These are phyloP conservation scores for Hyphantria cunea DNA, from an alignment of 1,140 invertebrate genomes.

Conservation along the genomic window DNA sequence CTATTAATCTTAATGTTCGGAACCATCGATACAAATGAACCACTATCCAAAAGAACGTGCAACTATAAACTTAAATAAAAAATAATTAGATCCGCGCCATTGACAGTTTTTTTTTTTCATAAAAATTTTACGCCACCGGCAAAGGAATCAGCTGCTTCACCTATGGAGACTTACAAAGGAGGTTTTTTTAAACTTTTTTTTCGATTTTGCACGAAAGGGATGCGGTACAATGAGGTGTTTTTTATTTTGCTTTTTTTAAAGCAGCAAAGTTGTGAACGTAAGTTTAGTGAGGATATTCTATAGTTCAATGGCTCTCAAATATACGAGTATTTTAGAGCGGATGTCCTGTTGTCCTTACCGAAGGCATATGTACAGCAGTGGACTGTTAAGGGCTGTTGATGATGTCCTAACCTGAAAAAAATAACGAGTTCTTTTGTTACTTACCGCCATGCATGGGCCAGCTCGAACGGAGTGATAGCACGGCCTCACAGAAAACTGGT, in stretches of 20 bases:
- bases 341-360: no score
- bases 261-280: conserved; percentile 9
- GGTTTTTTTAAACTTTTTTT: conserved; percentile 26
- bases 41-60: no score
- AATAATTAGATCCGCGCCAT: conserved; percentile 17
- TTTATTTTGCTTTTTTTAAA: conserved; percentile 2
- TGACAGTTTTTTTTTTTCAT: conserved; percentile 19
- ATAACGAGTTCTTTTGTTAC: no score
- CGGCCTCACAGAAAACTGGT: no score
- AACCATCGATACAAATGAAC: not conserved
- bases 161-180: conserved; percentile 21
- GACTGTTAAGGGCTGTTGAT: no score
- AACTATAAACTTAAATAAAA: conserved; percentile 20
- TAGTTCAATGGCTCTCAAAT: not conserved
- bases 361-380: no score
- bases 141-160: conserved; percentile 22
- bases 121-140: conserved; percentile 15
- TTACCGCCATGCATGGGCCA: no score
- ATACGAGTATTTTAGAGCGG: no score
- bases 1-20: not conserved
- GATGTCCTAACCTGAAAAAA: no score
- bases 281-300: conserved; percentile 1
- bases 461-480: no score
- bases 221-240: conserved; percentile 18
- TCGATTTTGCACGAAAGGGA: conserved; percentile 21